Percentiles rank a stretch among this genome's conserved stretches.
phyloP scores from a whole-genome alignment of 2,888 invertebrate species.

The Philhelius pedissequus region DNA sequence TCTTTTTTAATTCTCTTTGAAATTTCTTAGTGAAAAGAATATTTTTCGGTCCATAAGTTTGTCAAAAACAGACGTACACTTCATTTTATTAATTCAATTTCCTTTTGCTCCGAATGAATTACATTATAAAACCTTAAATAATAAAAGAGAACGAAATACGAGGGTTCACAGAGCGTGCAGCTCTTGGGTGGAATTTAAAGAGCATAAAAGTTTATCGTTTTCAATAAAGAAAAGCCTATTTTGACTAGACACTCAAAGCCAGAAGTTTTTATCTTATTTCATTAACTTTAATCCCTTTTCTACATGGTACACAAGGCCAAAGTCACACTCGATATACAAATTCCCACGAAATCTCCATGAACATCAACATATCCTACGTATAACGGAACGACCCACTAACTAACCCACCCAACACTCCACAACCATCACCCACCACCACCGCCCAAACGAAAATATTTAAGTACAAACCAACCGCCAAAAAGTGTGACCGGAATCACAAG shows the following conservation, averaged over 20 bases:
- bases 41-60: no score
- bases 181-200: not conserved
- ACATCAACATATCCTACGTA: no score
- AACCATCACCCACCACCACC: not conserved
- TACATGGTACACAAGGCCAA: not conserved
- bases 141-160: not conserved
- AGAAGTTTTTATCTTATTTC: not conserved
- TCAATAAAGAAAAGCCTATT: not conserved
- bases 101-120: not conserved
- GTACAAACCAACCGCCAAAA: constrained; percentile 34
- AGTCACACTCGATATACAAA: not conserved
- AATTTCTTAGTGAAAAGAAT: no score
- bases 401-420: not conserved
- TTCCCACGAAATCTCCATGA: constrained; percentile 37
- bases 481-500: constrained; percentile 43
- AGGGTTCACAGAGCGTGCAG: not conserved
- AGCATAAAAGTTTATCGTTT: not conserved
- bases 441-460: constrained; percentile 18
- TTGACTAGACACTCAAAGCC: not conserved
- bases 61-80: not conserved
- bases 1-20: no score
- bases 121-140: not conserved
- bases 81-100: not conserved
- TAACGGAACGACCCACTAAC: not conserved
- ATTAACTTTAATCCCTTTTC: not conserved